Evolutionary conservation across 2,888 invertebrate species (phyloP), one percentile per base, ranked within the genome.

Genomic region (Parochlus steinenii): DNA sequence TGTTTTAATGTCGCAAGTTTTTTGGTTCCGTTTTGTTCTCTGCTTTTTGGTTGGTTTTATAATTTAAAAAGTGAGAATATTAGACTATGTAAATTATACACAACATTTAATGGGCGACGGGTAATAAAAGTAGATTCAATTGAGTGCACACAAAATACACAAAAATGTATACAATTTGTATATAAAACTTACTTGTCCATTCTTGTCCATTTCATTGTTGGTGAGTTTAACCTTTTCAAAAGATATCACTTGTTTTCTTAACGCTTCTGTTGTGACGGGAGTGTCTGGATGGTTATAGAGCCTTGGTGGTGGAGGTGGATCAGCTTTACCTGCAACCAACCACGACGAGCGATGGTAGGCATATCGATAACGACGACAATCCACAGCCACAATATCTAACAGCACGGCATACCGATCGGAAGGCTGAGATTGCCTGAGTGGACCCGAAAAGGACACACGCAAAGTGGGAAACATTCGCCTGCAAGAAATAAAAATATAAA

Each of bases 381-480:
- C 95, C 53, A 95, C 87, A 41, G 93, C 92, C 43, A 93, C 85
- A 53, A 95, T 87, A 67, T 97, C 95, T 67, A 97, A 71, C 47
- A 93, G 70, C 38, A 97, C 92, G 36, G 82, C 79, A 66, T 93
- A 97, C 45, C 79, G 74, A 54, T 79, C 79, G 52, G 82, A 81
- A 39, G 77, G 69, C 49, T 78, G 73, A 48, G 79, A 70, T n/a
- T n/a, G n/a, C 38, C 61, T 46, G 40, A 60, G 43, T 15, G 58
- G 58, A 2, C 83, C 83, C 46, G 77, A 77, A 67, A 97, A 92
- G 42, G 89, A 87, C 43, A 90, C 86, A 43, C 93, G 74, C 49
- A 95, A 78, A 45, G 93, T 93, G 44, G 95, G 95, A 62, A 97
- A 97, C 95, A 97, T 97, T 50, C 95, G 77, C 62, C 95, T 95